Percentiles rank a stretch among this genome's conserved stretches.
These are phyloP conservation scores for Mormyrops boulengeri DNA, from an alignment of 2,797 vertebrate genomes.

Conservation along the genomic window DNA sequence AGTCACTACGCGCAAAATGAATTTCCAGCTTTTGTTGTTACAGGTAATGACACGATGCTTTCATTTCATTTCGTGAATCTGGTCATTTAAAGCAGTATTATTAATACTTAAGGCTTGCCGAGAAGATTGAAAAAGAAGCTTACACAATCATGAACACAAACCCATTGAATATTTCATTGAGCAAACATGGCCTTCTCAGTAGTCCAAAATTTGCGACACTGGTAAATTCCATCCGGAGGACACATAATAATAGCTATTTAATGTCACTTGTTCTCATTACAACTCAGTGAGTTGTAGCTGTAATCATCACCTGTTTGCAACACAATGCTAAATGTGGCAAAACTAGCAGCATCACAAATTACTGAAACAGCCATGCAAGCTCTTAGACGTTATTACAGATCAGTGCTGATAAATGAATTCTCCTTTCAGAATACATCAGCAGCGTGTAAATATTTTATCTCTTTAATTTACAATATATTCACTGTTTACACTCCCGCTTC, in stretches of 20 bases:
- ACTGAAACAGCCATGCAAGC: neutral
- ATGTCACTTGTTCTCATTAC: neutral
- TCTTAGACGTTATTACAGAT: neutral
- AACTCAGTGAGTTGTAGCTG: neutral
- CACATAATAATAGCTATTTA: neutral
- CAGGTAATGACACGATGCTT: neutral
- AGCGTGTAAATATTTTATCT: neutral
- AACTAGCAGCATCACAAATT: neutral
- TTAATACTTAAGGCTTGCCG: neutral
- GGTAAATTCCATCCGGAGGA: neutral
- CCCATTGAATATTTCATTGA: neutral
- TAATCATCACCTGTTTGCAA: neutral
- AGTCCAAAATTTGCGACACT: neutral
- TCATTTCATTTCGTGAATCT: neutral
- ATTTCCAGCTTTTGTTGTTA: neutral
- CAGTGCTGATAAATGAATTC: neutral
- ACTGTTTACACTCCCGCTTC: neutral
- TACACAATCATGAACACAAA: neutral
- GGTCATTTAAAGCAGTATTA: neutral
- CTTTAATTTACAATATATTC: neutral
- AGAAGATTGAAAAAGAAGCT: neutral
- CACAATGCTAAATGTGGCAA: neutral
- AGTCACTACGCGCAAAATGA: neutral
- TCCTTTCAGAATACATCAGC: neutral
- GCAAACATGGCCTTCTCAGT: neutral